Conservation (phyloP, 2,113 vertebrate species). For the Chaetops frenatus region DNA sequence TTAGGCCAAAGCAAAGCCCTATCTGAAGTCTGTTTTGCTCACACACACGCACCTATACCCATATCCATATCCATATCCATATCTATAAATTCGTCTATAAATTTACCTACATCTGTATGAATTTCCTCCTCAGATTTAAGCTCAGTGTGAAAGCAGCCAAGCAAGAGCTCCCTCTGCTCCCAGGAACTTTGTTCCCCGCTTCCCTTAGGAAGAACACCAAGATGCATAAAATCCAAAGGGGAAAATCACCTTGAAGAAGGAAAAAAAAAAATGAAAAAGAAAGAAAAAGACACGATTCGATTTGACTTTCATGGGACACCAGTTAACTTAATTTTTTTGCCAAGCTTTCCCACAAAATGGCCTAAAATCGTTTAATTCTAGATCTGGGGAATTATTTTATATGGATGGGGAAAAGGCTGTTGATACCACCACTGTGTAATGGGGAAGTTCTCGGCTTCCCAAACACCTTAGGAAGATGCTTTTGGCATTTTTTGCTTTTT, state of each 20-base stretch:
- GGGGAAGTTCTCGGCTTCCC: neutral
- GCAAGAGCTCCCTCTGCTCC: neutral
- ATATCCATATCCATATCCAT: neutral
- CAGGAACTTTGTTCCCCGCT: constrained; percentile 1
- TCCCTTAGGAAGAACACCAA: neutral
- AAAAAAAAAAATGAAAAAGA: neutral
- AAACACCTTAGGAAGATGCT: neutral
- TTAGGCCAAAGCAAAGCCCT: neutral
- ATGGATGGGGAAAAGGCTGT: neutral
- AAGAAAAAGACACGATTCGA: neutral
- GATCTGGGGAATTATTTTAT: constrained; percentile 44
- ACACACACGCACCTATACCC: neutral
- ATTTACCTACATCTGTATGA: neutral
- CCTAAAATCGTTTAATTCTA: neutral
- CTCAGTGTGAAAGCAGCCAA: neutral
- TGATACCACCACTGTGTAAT: neutral
- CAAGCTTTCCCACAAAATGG: neutral
- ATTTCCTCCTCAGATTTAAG: neutral
- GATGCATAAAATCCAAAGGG: neutral
- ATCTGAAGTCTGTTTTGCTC: neutral
- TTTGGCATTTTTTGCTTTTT: neutral
- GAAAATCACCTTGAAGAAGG: neutral
- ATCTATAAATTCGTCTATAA: neutral
- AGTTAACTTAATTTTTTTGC: neutral
- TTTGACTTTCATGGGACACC: constrained; percentile 57